Evolutionary conservation across 1,140 invertebrate species (phyloP), one percentile per base, ranked within the genome.

Genomic region (Melanaphis sacchari): DNA sequence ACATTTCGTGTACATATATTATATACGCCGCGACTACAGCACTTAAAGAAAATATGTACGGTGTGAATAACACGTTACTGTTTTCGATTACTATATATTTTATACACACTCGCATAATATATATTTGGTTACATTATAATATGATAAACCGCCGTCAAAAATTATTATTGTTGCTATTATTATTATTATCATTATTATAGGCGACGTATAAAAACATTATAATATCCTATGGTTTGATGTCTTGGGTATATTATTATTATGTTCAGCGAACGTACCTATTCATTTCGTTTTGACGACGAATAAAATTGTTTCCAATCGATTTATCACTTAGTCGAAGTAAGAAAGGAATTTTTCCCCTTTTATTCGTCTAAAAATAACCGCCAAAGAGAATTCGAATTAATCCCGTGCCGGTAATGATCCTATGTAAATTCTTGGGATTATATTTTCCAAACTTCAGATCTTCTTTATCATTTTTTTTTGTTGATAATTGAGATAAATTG

Each of bases 81-180:
- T 89, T 52, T 36, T 89, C n/a, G 87, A 89, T 52, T 52, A n/a
- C n/a, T n/a, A n/a, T n/a, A n/a, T n/a, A 89, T 89, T 38, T 36
- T n/a, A 49, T 36, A n/a, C 31, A 49, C 84, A 87, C 24, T 15
- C 76, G 66, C 31, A n/a, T 1, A 0, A 76, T 82, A 9, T 40
- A 40, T 82, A 24, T 40, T 82, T 11, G 22, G 38, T 2, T 9
- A 40, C 22, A 24, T 84, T 82, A 24, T 40, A 52, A 76, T 76
- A 76, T n/a, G 59, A n/a, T 41, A 26, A 85, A 84, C 82, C 40
- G 9, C 40, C 38, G 38, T 84, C 40, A 38, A 40, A 40, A 41
- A 84, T 36, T 66, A 66, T n/a, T 66, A n/a, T 66, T 66, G 31
- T 66, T 66, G 31, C n/a, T 66, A 66, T 66, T 15, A n/a, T n/a